These are phyloP conservation scores for Aphis craccivora DNA, from an alignment of 1,140 invertebrate species.

Conservation along the genomic window DNA sequence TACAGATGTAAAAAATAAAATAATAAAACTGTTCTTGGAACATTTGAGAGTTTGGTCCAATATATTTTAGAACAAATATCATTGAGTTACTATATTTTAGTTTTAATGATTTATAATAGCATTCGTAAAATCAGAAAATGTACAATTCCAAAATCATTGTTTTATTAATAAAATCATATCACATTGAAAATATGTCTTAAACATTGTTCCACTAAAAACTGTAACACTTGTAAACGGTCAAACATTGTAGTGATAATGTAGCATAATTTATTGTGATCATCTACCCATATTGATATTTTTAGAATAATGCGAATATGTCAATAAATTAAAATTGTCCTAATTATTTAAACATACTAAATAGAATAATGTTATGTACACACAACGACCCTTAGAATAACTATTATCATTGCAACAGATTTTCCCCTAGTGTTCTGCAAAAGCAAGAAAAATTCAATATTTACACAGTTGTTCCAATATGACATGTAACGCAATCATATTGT, in stretches of 20 bases:
- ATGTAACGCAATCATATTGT: neutral
- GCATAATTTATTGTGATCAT: neutral
- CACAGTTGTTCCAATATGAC: neutral
- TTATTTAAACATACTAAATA: neutral
- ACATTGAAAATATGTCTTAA: neutral
- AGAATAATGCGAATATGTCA: neutral
- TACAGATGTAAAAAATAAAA: neutral
- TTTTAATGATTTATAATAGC: neutral
- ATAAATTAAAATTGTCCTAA: neutral
- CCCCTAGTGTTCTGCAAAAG: neutral
- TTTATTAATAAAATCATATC: neutral
- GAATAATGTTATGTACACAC: neutral
- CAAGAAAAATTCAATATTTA: conserved; percentile 18
- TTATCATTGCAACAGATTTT: neutral
- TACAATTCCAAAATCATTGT: neutral
- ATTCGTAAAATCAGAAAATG: neutral
- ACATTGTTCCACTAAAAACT: neutral
- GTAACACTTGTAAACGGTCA: neutral
- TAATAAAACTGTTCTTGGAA: neutral
- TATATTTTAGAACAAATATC: too few relatives aligned
- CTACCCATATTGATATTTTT: neutral
- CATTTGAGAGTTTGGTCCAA: neutral
- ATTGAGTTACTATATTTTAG: neutral
- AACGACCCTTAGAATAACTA: neutral
- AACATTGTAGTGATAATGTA: neutral